Evolutionary conservation across 2,888 invertebrate species (phyloP), one percentile per base, ranked within the genome.

Genomic region (Choristoneura rosaceana): DNA sequence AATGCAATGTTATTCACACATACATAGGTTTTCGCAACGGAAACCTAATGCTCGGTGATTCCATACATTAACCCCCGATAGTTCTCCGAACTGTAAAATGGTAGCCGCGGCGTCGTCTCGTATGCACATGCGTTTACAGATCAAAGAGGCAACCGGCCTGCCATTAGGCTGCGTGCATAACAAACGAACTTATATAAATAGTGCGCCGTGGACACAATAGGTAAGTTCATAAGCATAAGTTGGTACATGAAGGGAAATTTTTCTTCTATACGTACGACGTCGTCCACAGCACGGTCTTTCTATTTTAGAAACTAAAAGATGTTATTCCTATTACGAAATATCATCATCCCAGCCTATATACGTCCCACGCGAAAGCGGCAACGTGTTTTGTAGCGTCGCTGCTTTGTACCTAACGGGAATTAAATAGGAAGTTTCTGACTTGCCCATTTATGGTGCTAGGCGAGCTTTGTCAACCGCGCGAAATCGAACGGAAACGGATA

Each of bases 401-500:
- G 17, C 52, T 52, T 15, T 12, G 0, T 58, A 58, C n/a, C 59
- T 59, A 59, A 55, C 60, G 45, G 66, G 45, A 71, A 38, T 34
- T n/a, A 58, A 68, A 47, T 68, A 71, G 58, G 67, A 59, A 71
- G 61, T 63, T 58, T 15, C 17, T n/a, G 25, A 10, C 25, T 62
- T 60, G 9, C 4, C 62, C 67, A 62, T 63, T 58, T 71, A 50
- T 63, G 62, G 71, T 63, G 62, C 52, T 55, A 69, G 71, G 45
- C 7, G 50, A 64, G 68, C 73, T 73, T 73, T 60, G 68, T 64
- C 68, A 58, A 67, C 61, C 38, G 33, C 76, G 78, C 79, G 73
- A 83, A 82, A 80, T 80, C 78, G 71, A 80, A 78, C 81, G 86
- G 87, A 86, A 87, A 77, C 84, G 84, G 83, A 85, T 82, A 84